Evolutionary conservation across 2,888 invertebrate species (phyloP), one percentile per base, ranked within the genome.

Genomic region (Lepidocyrtoides sp.): DNA sequence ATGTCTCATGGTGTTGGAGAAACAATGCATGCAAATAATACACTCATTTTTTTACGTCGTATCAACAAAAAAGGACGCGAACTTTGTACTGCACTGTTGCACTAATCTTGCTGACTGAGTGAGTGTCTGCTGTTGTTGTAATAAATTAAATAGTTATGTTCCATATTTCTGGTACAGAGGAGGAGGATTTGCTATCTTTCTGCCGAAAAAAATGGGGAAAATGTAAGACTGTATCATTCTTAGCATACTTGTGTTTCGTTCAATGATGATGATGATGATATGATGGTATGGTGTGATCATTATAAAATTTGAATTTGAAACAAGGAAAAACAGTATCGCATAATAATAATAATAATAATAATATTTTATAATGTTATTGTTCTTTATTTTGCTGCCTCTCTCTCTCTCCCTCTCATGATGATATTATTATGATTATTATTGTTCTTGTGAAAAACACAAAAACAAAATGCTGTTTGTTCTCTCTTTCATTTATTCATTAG

Each of bases 401-500:
- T 36, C 36, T 36, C 3, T 36, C 36, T 36, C 36, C 36, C 51
- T 57, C 81, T 81, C 81, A 57, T 36, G 36, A 36, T 36, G 36
- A 36, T 36, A 36, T 36, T 36, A 36, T 36, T 36, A 36, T 36
- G 7, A 10, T 17, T 57, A 81, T 54, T 57, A 57, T 81, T 54
- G 32, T 81, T 75, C 20, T 86, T 86, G 85, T 60, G 85, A 86
- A 75, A 66, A 85, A 84, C 32, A 69, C 14, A 69, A 69, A 81
- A 81, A 66, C 79, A 87, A 88, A 81, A 79, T 85, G 66, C 69
- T 69, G 60, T 66, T 44, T 87, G 66, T 69, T 88, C 48, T 66
- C 81, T 81, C 69, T 88, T 77, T 79, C 86, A 44, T 60, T 86
- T 87, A 77, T 87, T 63, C 87, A 87, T 87, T 87, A 87, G 75